Percentiles rank a stretch among this genome's conserved stretches.
Conservation (phyloP, 2,888 invertebrate genomes). For the Tubulanus polymorphus region DNA sequence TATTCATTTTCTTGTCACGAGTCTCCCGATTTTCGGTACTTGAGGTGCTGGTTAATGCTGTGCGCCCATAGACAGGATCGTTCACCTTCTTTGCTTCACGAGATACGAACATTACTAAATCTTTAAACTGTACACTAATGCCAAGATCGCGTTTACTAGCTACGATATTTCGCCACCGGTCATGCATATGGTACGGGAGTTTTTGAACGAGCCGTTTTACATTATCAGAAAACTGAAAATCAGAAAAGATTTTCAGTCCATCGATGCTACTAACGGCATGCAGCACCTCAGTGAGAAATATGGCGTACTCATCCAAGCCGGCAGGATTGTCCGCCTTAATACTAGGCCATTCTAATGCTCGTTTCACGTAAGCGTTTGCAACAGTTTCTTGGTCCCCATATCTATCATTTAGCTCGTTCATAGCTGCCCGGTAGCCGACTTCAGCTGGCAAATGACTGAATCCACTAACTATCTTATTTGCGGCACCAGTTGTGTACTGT, state of each 20-base stretch:
- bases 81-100: slow-evolving; percentile 11
- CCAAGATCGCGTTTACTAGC: not conserved
- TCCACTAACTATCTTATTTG: too few species aligned
- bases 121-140: not conserved
- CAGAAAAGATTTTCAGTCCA: not conserved
- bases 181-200: slow-evolving; percentile 1
- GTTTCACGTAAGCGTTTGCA: slow-evolving; percentile 10
- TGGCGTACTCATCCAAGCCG: slow-evolving; percentile 1
- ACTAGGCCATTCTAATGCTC: slow-evolving; percentile 13
- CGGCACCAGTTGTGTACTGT: too few species aligned
- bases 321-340: slow-evolving; percentile 7
- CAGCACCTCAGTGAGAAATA: slow-evolving; percentile 3
- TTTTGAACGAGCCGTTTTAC: not conserved
- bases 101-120: slow-evolving; percentile 5
- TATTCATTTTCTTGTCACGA: too few species aligned
- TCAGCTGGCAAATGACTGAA: too few species aligned
- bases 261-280: slow-evolving; percentile 4
- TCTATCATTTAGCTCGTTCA: too few species aligned
- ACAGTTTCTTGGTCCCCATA: slow-evolving; percentile 10
- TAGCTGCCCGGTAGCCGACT: too few species aligned
- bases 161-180: slow-evolving; percentile 6
- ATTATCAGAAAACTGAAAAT: slow-evolving; percentile 9
- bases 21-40: too few species aligned
- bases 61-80: slow-evolving; percentile 10
- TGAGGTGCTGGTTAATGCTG: too few species aligned